Evolutionary conservation across 30 jellyfish, hydroid and myxozoan genomes (phyloP).

Genomic region (Nemopilema nomurai): DNA sequence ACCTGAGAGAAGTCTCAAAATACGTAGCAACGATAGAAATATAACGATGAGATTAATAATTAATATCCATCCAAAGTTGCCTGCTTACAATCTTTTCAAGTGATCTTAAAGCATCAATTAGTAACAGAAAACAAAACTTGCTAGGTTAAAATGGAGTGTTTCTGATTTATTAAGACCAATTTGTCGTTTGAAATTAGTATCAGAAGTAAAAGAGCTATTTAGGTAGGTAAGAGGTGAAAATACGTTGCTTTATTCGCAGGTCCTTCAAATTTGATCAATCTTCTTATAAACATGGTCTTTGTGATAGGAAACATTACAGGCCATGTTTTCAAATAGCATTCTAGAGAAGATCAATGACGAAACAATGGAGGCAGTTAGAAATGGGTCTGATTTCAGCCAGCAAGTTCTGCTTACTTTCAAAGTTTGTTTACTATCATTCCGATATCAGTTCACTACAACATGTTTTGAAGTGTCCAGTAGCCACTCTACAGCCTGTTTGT

Average conservation of each 20-base stretch:
- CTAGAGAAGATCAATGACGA: too few relatives aligned
- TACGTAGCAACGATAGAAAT: conserved; percentile 8
- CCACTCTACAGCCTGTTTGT: background rate
- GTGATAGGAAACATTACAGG: too few relatives aligned
- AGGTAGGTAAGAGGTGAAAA: background rate
- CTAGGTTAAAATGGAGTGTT: background rate
- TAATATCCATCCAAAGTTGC: background rate
- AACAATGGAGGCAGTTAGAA: background rate
- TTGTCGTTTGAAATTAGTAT: background rate
- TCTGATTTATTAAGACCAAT: background rate
- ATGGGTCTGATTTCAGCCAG: background rate
- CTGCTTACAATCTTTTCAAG: background rate
- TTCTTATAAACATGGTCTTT: too few relatives aligned
- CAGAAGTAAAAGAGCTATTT: background rate
- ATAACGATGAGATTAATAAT: conserved; percentile 5
- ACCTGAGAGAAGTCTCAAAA: conserved; percentile 8
- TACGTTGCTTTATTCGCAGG: background rate
- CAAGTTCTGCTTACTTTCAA: background rate
- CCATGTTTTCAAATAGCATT: too few relatives aligned
- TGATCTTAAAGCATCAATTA: background rate
- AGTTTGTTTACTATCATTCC: background rate
- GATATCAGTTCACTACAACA: background rate
- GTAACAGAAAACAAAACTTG: background rate
- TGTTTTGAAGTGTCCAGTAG: background rate
- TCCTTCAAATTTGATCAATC: too few relatives aligned